Conservation (phyloP, 1,140 invertebrate genomes). For the Drosophila orena region DNA sequence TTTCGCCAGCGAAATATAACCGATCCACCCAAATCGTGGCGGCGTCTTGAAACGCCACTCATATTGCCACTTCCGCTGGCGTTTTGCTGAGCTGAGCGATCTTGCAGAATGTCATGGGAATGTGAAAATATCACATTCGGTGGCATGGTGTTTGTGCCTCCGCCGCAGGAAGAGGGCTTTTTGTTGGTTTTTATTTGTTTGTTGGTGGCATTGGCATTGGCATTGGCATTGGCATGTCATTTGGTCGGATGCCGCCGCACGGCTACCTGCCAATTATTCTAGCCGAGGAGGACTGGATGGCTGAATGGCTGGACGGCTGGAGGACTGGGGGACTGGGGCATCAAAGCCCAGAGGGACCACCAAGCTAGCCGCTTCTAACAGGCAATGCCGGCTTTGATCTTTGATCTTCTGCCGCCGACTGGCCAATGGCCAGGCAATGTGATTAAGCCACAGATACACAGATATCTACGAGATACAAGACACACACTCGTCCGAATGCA, state of each 20-base stretch:
- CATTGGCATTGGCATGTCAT: slow-evolving; percentile 73
- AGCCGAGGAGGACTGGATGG: slow-evolving; percentile 30
- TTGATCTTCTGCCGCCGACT: slow-evolving; percentile 74
- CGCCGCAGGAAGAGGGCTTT: slow-evolving; percentile 62
- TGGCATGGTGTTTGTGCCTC: slow-evolving; percentile 8
- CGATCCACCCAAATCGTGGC: slow-evolving; percentile 52
- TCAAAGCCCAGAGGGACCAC: slow-evolving; percentile 65
- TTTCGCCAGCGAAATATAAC: slow-evolving; percentile 37
- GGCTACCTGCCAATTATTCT: slow-evolving; percentile 82
- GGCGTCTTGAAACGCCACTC: slow-evolving; percentile 81
- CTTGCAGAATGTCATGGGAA: slow-evolving; percentile 74
- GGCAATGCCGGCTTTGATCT: slow-evolving; percentile 73
- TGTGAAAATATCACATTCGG: slow-evolving; percentile 74
- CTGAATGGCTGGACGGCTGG: neutral
- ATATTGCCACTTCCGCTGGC: slow-evolving; percentile 81
- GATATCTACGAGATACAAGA: neutral
- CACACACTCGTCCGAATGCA: slow-evolving; percentile 11
- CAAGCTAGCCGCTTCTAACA: slow-evolving; percentile 79
- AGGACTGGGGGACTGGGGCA: neutral
- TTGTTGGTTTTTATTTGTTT: slow-evolving; percentile 37
- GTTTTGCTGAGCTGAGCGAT: slow-evolving; percentile 25
- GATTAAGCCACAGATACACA: slow-evolving; percentile 66
- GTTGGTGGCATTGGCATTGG: slow-evolving; percentile 63
- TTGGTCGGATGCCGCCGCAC: slow-evolving; percentile 61
- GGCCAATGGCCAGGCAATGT: slow-evolving; percentile 84